Conservation (phyloP, 2,113 vertebrate species). For the Ophiodon elongatus region DNA sequence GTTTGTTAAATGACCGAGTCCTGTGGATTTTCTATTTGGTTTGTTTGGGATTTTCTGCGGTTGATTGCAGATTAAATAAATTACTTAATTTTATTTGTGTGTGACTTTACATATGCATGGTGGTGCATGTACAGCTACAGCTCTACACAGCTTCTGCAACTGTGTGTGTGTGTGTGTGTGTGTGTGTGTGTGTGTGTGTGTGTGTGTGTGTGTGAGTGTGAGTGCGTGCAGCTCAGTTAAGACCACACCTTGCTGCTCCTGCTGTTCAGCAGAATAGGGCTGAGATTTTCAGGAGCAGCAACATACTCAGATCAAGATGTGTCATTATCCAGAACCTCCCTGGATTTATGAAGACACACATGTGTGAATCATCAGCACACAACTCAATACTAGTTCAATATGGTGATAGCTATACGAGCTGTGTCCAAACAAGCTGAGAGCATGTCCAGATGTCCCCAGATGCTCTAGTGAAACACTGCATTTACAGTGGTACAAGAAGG, state of each 20-base stretch:
- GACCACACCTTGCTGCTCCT: slow-evolving; percentile 44
- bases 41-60: slow-evolving; percentile 15
- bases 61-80: slow-evolving; percentile 6
- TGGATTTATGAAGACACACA: slow-evolving; percentile 27
- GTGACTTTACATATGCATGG: neutral
- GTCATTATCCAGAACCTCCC: slow-evolving; percentile 44
- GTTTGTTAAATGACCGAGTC: neutral
- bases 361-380: slow-evolving; percentile 51
- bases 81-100: neutral
- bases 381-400: slow-evolving; percentile 51
- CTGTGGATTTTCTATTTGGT: neutral
- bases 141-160: neutral
- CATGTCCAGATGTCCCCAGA: slow-evolving; percentile 26
- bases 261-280: slow-evolving; percentile 21
- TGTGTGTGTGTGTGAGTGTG: neutral
- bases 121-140: neutral
- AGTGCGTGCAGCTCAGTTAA: neutral
- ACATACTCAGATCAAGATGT: slow-evolving; percentile 54
- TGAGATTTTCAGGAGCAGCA: slow-evolving; percentile 25
- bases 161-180: neutral
- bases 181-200: neutral
- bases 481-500: neutral
- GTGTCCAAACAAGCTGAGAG: slow-evolving; percentile 32
- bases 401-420: slow-evolving; percentile 24
- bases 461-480: neutral